Percentiles rank a stretch among this genome's conserved stretches.
phyloP scores from a whole-genome alignment of 1,140 invertebrate genomes.

The Bombus breviceps region DNA sequence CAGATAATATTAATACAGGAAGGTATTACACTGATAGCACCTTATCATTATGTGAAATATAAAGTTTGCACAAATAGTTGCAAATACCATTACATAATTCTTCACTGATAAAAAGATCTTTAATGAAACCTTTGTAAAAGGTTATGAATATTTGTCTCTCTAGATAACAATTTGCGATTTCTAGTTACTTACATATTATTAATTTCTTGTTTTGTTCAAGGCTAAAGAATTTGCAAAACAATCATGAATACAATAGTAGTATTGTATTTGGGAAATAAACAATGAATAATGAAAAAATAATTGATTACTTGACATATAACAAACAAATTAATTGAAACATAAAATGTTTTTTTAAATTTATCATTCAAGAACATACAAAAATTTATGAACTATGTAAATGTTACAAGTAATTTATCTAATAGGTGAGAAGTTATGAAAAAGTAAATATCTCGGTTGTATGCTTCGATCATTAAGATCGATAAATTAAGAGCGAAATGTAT shows the following conservation, averaged over 20 bases:
- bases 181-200: not conserved
- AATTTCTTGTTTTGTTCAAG: not conserved
- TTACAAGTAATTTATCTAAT: not conserved
- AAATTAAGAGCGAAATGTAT: not conserved
- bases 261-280: not conserved
- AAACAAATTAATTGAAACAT: not conserved
- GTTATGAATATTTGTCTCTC: not conserved
- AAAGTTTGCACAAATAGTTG: not conserved
- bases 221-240: too few species aligned
- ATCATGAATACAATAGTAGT: too few species aligned
- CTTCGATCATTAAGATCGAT: not conserved
- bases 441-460: not conserved
- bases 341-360: not conserved
- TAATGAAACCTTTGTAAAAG: not conserved
- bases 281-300: not conserved
- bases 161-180: not conserved
- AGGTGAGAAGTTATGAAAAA: not conserved
- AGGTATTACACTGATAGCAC: too few species aligned
- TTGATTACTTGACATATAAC: not conserved
- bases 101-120: not conserved
- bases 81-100: not conserved
- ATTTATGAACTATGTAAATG: not conserved
- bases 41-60: not conserved
- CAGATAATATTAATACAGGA: too few species aligned
- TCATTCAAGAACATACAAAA: not conserved